Percentiles rank a stretch among this genome's conserved stretches.
Conservation (phyloP, 92 coral and sea anemone genomes). For the Porites lobata region DNA sequence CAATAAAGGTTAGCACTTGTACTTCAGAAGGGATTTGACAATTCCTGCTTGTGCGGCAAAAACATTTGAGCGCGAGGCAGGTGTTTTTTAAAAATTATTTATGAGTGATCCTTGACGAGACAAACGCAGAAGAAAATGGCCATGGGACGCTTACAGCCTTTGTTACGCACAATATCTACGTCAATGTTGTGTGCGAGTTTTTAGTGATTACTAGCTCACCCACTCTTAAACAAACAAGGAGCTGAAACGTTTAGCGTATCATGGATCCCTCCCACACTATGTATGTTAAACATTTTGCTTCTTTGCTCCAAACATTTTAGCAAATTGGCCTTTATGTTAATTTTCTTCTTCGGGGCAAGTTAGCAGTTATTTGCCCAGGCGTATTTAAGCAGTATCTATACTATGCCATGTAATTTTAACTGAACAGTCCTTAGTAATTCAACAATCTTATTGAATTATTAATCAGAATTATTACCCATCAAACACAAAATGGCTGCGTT, state of each 20-base stretch:
- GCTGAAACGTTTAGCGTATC: neutral
- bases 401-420: neutral
- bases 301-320: neutral
- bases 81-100: neutral
- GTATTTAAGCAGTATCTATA: neutral
- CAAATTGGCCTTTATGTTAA: neutral
- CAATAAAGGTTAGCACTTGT: neutral
- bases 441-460: conserved; percentile 24
- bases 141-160: neutral
- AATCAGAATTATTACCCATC: neutral
- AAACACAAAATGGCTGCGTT: neutral
- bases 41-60: conserved; percentile 9
- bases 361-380: neutral
- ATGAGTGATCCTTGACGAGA: neutral
- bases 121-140: neutral
- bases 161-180: conserved; percentile 25
- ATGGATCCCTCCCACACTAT: conserved; percentile 6
- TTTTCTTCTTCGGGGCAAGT: neutral
- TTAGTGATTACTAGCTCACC: neutral
- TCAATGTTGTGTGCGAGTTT: conserved; percentile 1
- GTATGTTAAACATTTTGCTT: neutral
- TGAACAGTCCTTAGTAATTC: neutral
- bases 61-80: neutral
- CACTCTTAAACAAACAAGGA: conserved; percentile 22
- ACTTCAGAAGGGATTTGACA: neutral